Conservation (phyloP, 2,888 invertebrate species). For the Ypsolopha scabrella region DNA sequence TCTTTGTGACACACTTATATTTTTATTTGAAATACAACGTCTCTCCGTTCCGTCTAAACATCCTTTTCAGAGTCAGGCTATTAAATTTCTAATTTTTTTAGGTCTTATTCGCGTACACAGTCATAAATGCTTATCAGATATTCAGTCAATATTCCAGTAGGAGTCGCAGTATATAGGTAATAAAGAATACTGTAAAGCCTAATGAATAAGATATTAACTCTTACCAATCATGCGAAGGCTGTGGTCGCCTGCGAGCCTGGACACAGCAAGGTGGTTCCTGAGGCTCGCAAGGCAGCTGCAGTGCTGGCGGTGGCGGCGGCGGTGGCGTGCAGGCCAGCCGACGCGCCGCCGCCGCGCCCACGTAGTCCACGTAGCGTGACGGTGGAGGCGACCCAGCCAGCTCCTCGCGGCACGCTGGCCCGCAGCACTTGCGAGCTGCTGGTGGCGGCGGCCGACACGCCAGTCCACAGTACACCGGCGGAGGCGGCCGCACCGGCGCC, state of each 20-base stretch:
- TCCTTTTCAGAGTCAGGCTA: too few species aligned
- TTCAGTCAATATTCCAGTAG: too few species aligned
- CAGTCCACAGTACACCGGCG: conserved; percentile 68
- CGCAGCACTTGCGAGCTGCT: conserved; percentile 48
- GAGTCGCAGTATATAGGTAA: too few species aligned
- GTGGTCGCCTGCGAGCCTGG: conserved; percentile 66
- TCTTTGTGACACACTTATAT: too few species aligned
- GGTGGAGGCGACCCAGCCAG: conserved; percentile 51
- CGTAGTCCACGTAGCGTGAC: conserved; percentile 72
- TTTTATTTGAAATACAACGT: too few species aligned
- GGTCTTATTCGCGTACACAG: too few species aligned
- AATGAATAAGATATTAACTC: conserved; percentile 20
- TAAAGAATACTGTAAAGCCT: too few species aligned
- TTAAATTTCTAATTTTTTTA: too few species aligned
- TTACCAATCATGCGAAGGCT: conserved; percentile 72
- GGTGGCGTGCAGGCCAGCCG: conserved; percentile 66
- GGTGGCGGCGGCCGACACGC: conserved; percentile 56
- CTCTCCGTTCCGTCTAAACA: too few species aligned
- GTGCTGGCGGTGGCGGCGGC: conserved; percentile 58
- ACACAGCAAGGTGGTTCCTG: conserved; percentile 70
- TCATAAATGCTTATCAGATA: too few species aligned
- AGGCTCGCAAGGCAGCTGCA: conserved; percentile 58
- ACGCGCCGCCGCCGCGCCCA: conserved; percentile 73
- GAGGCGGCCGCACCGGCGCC: conserved; percentile 53
- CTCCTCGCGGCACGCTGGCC: conserved; percentile 58